A percentile compares a stretch with the other conserved stretches of the same genome.
phyloP scores from a whole-genome alignment of 2,888 invertebrate genomes.

The Athalia rosae region DNA sequence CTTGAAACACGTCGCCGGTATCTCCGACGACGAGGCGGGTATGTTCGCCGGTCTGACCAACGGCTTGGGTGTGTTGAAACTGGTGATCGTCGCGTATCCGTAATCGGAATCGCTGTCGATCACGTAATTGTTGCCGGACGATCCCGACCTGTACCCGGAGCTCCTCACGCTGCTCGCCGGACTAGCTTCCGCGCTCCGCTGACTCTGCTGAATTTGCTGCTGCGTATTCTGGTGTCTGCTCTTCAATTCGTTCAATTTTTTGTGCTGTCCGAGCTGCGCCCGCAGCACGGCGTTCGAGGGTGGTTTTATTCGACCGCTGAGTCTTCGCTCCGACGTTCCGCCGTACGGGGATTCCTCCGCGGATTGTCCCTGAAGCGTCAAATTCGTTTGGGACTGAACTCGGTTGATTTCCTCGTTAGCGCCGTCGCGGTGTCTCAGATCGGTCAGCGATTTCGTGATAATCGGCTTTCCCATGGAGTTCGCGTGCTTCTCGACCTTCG shows the following conservation, averaged over 20 bases:
- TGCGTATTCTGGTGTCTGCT: slow-evolving; percentile 22
- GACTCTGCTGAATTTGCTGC: neutral
- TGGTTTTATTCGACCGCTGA: slow-evolving; percentile 51
- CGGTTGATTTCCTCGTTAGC: slow-evolving; percentile 39
- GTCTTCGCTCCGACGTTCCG: slow-evolving; percentile 47
- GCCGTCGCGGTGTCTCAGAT: slow-evolving; percentile 46
- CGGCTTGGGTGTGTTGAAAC: slow-evolving; percentile 78
- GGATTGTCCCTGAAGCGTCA: slow-evolving; percentile 59
- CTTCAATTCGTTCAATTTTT: slow-evolving; percentile 38
- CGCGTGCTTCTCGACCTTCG: slow-evolving; percentile 35
- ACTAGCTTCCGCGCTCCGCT: slow-evolving; percentile 50
- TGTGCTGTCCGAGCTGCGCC: slow-evolving; percentile 16
- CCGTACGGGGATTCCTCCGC: slow-evolving; percentile 55
- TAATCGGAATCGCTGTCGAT: slow-evolving; percentile 76
- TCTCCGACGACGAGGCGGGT: slow-evolving; percentile 50
- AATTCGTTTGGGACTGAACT: slow-evolving; percentile 21
- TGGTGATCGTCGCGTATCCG: slow-evolving; percentile 79
- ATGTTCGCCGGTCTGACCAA: slow-evolving; percentile 50
- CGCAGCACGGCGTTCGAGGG: slow-evolving; percentile 41
- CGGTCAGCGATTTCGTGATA: slow-evolving; percentile 24
- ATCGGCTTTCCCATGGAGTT: slow-evolving; percentile 32
- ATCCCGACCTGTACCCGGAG: slow-evolving; percentile 77
- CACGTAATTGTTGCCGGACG: slow-evolving; percentile 73
- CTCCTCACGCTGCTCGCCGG: slow-evolving; percentile 64
- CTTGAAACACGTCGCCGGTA: slow-evolving; percentile 66